These are phyloP conservation scores for Ictalurus furcatus DNA, from an alignment of 2,113 vertebrate species.

Conservation along the genomic window DNA sequence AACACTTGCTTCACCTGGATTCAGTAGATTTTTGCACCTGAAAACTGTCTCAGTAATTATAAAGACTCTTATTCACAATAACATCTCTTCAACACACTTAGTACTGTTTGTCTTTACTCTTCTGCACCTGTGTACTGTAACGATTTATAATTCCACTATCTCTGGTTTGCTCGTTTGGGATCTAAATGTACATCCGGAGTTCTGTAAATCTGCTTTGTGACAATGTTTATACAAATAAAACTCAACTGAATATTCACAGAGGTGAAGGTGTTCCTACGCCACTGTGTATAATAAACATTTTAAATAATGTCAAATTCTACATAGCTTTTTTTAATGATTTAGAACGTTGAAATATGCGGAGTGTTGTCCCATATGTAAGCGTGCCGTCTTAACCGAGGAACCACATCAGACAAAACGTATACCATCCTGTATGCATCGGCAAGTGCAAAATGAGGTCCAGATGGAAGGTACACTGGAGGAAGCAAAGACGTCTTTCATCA, in stretches of 20 bases:
- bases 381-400: background rate
- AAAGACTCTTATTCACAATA: background rate
- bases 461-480: slow-evolving; percentile 24
- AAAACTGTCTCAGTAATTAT: background rate
- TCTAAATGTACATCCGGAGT: background rate
- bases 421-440: background rate
- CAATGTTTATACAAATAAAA: background rate
- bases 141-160: background rate
- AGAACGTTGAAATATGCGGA: background rate
- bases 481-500: slow-evolving; percentile 20
- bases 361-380: background rate
- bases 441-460: slow-evolving; percentile 18
- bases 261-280: background rate
- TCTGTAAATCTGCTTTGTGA: background rate
- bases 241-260: background rate
- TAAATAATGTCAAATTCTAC: no score
- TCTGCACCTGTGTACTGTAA: background rate
- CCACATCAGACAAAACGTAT: slow-evolving; percentile 30
- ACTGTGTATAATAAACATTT: background rate
- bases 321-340: background rate
- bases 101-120: background rate
- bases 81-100: background rate
- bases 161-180: background rate
- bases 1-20: background rate
- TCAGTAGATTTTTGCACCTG: background rate